Conservation (phyloP, 1,140 invertebrate genomes). For the Sycophila sp. region DNA sequence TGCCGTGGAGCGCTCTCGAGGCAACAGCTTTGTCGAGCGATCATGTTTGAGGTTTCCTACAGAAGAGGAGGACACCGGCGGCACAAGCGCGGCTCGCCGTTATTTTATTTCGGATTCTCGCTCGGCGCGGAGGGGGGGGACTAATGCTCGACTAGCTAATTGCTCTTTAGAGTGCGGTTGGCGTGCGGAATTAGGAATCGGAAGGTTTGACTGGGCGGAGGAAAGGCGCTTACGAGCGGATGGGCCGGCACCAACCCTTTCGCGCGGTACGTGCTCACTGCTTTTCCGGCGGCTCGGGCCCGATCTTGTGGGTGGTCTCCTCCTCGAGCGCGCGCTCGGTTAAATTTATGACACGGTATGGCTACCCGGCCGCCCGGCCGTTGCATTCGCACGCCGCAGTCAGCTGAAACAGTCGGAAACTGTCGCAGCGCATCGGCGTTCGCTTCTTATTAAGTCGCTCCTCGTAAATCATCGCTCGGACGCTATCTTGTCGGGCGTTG, state of each 20-base stretch:
- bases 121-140: too few species aligned
- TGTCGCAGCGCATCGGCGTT: neutral
- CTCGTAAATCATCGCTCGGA: slow-evolving; percentile 9
- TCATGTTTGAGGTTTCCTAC: slow-evolving; percentile 30
- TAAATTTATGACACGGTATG: slow-evolving; percentile 27
- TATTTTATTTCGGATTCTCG: too few species aligned
- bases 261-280: neutral
- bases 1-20: neutral
- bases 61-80: too few species aligned
- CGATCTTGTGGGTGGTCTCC: slow-evolving; percentile 16
- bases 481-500: slow-evolving; percentile 4
- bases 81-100: too few species aligned
- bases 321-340: neutral
- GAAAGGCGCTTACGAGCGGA: too few species aligned
- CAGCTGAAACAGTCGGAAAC: neutral
- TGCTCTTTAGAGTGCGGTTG: too few species aligned
- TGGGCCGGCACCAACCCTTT: slow-evolving; percentile 20
- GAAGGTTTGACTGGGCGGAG: too few species aligned
- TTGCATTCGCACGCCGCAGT: neutral
- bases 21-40: slow-evolving; percentile 13
- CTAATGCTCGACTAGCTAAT: too few species aligned
- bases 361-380: too few species aligned
- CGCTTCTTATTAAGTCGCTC: neutral
- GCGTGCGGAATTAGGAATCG: too few species aligned
- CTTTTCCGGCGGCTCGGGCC: neutral